Base-by-base conservation (phyloP, 2,113 vertebrate species). In the Opisthocomus hoazin region DNA sequence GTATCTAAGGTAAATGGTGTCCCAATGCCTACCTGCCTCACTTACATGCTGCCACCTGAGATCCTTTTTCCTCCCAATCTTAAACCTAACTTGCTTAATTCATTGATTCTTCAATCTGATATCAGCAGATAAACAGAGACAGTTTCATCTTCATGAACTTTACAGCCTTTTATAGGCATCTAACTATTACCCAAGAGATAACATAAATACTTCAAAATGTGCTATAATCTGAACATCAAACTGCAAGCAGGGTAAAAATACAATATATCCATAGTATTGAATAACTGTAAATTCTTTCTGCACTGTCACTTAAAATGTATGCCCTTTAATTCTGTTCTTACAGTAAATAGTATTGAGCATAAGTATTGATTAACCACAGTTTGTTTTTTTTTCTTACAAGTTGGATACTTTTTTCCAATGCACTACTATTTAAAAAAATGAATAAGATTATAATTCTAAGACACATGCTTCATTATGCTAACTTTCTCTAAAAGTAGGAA, bases 131-230 rank as follows among this genome's bases (percentile, higher is more conserved):
- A 93, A 94, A 90, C 39, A 90, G 36, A 46, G 41, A n/a, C n/a
- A 93, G 51, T 45, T 51, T 63, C 32, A 87, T 95, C 86, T 93
- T 77, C 65, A 20, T 89, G 87, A 97, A 22, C 30, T 81, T 46
- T 80, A 13, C 58, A 84, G 43, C 68, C 90, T 88, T 97, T 88
- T 63, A 81, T 79, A 85, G 75, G 18, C 41, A 73, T 76, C 94
- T 93, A 77, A 92, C 71, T 37, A 43, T 90, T 41, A 90, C 65
- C 95, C 37, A 84, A 94, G 81, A 95, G 70, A 94, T 92, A 84
- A 88, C 57, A 94, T 88, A 87, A 97, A 91, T 87, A 95, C 84
- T 87, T 90, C 69, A 73, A 86, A 97, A 96, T 75, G 83, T 87
- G 74, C 94, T 89, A 93, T 83, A 78, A 91, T 66, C 91, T 89